These are phyloP conservation scores for Acanthopleura granulata DNA, from an alignment of 2,888 invertebrate species.

Conservation along the genomic window DNA sequence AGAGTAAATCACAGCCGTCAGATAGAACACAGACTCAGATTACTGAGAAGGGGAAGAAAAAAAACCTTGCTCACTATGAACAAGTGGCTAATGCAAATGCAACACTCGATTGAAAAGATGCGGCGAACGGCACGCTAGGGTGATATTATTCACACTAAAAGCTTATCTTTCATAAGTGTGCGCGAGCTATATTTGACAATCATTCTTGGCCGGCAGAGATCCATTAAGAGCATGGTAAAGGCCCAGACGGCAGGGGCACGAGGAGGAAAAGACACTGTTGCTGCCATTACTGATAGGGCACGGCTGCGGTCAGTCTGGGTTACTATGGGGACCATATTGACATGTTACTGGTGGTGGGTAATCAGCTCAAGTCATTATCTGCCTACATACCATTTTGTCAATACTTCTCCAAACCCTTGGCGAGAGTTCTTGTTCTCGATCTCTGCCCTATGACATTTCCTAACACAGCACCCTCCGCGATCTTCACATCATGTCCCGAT, in stretches of 20 bases:
- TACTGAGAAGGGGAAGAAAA: too few species aligned
- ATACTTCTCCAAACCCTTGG: neutral
- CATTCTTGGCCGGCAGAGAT: neutral
- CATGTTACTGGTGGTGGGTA: neutral
- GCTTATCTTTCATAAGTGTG: slow-evolving; percentile 2
- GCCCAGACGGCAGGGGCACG: neutral
- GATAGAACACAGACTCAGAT: too few species aligned
- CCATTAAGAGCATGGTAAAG: neutral
- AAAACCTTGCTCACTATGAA: too few species aligned
- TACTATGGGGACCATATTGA: slow-evolving; percentile 18
- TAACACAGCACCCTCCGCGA: too few species aligned
- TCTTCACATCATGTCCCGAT: too few species aligned
- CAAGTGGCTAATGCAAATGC: too few species aligned
- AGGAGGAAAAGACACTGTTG: neutral
- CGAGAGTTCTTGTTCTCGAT: too few species aligned
- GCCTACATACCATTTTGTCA: neutral
- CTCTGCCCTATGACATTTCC: too few species aligned
- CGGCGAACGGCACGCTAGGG: neutral
- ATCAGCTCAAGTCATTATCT: slow-evolving; percentile 15
- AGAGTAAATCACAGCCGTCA: too few species aligned
- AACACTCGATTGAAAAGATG: too few species aligned
- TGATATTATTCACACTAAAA: neutral
- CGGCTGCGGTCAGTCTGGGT: neutral
- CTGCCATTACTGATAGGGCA: neutral
- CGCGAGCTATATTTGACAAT: neutral